Evolutionary conservation across 2,113 vertebrate species (phyloP).

Genomic region (Rhabdomys dilectus): DNA sequence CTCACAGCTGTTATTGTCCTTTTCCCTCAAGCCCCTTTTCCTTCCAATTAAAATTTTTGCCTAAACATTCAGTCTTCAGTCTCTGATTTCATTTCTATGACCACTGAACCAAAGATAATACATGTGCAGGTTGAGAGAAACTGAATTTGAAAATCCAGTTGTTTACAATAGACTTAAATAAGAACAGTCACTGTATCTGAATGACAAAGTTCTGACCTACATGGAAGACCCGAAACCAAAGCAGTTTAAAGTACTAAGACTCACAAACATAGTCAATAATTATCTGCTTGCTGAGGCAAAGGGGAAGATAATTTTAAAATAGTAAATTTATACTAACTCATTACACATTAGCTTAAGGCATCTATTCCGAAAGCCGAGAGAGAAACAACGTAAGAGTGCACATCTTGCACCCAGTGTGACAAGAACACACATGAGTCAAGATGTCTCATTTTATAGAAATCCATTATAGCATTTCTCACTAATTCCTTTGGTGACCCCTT

Average conservation of each 20-base stretch:
- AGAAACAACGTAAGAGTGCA: background rate
- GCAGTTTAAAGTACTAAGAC: background rate
- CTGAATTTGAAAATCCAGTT: conserved; percentile 1
- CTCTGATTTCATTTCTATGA: background rate
- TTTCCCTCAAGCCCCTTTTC: background rate
- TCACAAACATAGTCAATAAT: background rate
- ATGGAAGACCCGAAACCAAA: background rate
- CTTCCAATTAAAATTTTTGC: background rate
- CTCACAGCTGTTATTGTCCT: background rate
- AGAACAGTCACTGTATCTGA: background rate
- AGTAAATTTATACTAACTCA: background rate
- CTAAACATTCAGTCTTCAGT: background rate
- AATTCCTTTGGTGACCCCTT: background rate
- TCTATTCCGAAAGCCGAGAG: conserved; percentile 26
- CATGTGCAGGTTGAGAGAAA: background rate
- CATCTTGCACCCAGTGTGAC: background rate
- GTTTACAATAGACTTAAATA: conserved; percentile 52
- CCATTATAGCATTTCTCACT: background rate
- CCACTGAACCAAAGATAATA: background rate
- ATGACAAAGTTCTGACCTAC: background rate
- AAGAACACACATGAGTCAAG: background rate
- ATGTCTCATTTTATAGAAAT: background rate
- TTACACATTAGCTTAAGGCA: background rate
- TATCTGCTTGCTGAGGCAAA: background rate
- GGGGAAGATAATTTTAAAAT: background rate